Evolutionary conservation across 2,888 invertebrate genomes (phyloP).

Genomic region (Rhamnusium bicolor): DNA sequence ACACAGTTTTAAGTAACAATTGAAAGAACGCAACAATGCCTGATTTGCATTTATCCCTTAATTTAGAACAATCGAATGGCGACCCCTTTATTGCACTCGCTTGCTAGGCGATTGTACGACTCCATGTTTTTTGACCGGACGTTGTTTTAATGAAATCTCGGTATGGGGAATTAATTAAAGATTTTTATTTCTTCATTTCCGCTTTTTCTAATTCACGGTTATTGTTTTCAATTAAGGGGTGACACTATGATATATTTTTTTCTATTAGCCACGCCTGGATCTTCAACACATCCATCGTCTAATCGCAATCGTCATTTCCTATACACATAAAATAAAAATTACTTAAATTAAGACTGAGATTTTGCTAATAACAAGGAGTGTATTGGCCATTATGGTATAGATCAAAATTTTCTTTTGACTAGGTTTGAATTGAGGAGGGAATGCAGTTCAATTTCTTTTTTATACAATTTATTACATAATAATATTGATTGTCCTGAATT

Average conservation of each 20-base stretch:
- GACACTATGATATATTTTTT: slow-evolving; percentile 18
- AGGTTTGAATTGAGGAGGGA: no score
- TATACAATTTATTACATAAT: no score
- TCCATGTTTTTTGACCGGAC: slow-evolving; percentile 47
- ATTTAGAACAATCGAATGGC: slow-evolving; percentile 64
- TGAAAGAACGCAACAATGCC: slow-evolving; percentile 65
- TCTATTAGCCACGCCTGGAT: slow-evolving; percentile 2
- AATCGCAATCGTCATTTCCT: neutral
- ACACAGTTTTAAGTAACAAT: slow-evolving; percentile 66
- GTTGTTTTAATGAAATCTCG: slow-evolving; percentile 50
- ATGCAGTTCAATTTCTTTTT: no score
- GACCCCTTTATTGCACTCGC: slow-evolving; percentile 46
- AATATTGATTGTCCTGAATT: no score
- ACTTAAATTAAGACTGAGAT: no score
- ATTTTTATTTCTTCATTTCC: slow-evolving; percentile 62
- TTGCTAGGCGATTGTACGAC: slow-evolving; percentile 30
- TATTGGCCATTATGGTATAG: no score
- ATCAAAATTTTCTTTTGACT: no score
- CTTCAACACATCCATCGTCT: neutral
- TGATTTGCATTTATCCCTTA: slow-evolving; percentile 67
- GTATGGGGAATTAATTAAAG: slow-evolving; percentile 55
- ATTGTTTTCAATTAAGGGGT: slow-evolving; percentile 36
- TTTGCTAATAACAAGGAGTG: no score
- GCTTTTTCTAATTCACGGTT: slow-evolving; percentile 49
- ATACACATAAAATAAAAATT: no score